phyloP scores from a whole-genome alignment of 1,140 invertebrate species.

The Drosophila eugracilis region DNA sequence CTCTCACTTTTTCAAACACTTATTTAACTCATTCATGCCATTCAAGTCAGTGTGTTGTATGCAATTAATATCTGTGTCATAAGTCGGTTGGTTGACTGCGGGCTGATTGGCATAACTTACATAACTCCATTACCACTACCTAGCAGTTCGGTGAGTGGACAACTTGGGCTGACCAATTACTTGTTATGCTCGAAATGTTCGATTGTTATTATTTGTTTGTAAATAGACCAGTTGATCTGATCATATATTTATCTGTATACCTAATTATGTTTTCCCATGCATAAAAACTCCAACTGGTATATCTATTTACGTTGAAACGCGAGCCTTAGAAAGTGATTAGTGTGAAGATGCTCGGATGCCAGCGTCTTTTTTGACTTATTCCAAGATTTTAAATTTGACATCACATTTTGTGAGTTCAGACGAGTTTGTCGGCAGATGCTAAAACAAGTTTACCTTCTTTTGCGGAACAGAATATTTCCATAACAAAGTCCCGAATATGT shows the following conservation, averaged over 20 bases:
- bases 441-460: slow-evolving; percentile 56
- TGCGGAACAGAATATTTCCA: slow-evolving; percentile 40
- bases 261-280: slow-evolving; percentile 32
- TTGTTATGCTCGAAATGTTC: slow-evolving; percentile 53
- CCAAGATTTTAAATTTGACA: slow-evolving; percentile 31
- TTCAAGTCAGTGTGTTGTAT: slow-evolving; percentile 51
- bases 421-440: not conserved
- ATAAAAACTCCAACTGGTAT: slow-evolving; percentile 12
- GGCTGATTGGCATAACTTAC: slow-evolving; percentile 75
- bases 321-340: slow-evolving; percentile 22
- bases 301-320: slow-evolving; percentile 8
- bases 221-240: slow-evolving; percentile 57
- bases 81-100: slow-evolving; percentile 51
- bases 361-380: slow-evolving; percentile 42
- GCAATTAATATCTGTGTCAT: slow-evolving; percentile 80
- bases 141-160: slow-evolving; percentile 51
- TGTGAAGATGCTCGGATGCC: too few species aligned
- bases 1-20: slow-evolving; percentile 46
- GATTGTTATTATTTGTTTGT: slow-evolving; percentile 56
- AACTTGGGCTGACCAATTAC: slow-evolving; percentile 49
- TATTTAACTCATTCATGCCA: slow-evolving; percentile 64
- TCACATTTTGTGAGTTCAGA: slow-evolving; percentile 20
- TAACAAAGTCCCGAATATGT: slow-evolving; percentile 38
- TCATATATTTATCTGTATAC: slow-evolving; percentile 21
- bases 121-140: slow-evolving; percentile 63